Evolutionary conservation across 2,797 vertebrate genomes (phyloP), one percentile per base, ranked within the genome.

Genomic region (Brachyalestes nurse): DNA sequence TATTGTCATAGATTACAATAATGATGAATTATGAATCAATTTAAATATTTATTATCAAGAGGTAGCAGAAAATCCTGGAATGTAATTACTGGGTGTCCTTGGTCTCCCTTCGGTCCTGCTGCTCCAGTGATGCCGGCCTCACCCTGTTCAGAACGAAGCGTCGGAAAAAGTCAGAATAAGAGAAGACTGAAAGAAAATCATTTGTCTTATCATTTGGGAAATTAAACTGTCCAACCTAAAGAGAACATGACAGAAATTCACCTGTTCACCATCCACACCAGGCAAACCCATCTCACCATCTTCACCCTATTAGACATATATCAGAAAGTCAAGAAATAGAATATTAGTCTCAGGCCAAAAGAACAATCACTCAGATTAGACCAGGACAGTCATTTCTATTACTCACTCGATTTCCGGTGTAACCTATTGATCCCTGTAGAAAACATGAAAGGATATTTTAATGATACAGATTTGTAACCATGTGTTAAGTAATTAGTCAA

Each of bases 241-340:
- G 47, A 51, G 47, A 51, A 51, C 10, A 51, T 51, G 42, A 17
- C 6, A 76, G 34, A 83, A 58, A 40, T 21, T 21, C 87, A 97
- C 96, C 95, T 96, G 93, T 79, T 96, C 93, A 87, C 96, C 96
- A 10, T 87, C 51, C 1, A 93, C 89, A 10, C 95, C 96, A 80
- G 95, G 88, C 82, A 96, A 88, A 1, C 95, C 96, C 16, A 89
- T 60, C 2, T 95, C 93, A 49, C 96, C 96, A 25, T 89, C 42
- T 2, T 93, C 93, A 16, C 96, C 96, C 96, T 97, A 90, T 38
- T 57, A 75, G 76, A 81, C 23, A 61, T 40, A 77, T 34, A 66
- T 62, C 42, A 81, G 73, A 60, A 19, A 34, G 55, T 49, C 49
- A 77, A 61, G 4, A 69, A 47, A 74, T 38, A 19, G 16, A n/a